phyloP scores from a whole-genome alignment of 2,888 invertebrate species.

The Chloroclystis v-ata region DNA sequence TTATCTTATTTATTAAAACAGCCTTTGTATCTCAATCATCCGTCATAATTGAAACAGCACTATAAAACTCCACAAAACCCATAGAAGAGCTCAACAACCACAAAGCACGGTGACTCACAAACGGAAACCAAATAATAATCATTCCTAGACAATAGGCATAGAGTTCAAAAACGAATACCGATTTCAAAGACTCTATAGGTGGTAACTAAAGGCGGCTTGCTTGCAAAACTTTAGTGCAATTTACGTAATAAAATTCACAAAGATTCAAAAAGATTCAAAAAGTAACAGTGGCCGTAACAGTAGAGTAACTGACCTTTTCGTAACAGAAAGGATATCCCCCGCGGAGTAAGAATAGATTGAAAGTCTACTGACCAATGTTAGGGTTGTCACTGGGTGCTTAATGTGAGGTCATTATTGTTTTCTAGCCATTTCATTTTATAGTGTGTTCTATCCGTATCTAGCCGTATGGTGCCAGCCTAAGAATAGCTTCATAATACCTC shows the following conservation, averaged over 20 bases:
- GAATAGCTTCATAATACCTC: too few species aligned
- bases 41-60: too few species aligned
- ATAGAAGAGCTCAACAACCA: slow-evolving; percentile 48
- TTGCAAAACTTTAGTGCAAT: slow-evolving; percentile 51
- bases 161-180: slow-evolving; percentile 1
- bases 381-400: slow-evolving; percentile 40
- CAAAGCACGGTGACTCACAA: slow-evolving; percentile 64
- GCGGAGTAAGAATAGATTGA: slow-evolving; percentile 45
- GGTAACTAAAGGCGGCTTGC: slow-evolving; percentile 62
- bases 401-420: not conserved
- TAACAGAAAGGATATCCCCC: slow-evolving; percentile 52
- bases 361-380: slow-evolving; percentile 59
- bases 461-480: too few species aligned
- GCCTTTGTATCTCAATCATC: too few species aligned
- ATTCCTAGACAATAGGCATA: not conserved
- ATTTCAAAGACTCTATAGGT: slow-evolving; percentile 55
- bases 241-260: slow-evolving; percentile 49
- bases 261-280: slow-evolving; percentile 49
- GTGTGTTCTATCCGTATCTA: too few species aligned
- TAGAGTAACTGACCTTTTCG: slow-evolving; percentile 59
- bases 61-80: slow-evolving; percentile 24
- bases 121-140: slow-evolving; percentile 58
- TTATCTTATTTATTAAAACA: too few species aligned
- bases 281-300: slow-evolving; percentile 39
- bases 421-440: too few species aligned